Conservation (phyloP, 2,113 vertebrate species). For the Chelonoidis abingdonii region DNA sequence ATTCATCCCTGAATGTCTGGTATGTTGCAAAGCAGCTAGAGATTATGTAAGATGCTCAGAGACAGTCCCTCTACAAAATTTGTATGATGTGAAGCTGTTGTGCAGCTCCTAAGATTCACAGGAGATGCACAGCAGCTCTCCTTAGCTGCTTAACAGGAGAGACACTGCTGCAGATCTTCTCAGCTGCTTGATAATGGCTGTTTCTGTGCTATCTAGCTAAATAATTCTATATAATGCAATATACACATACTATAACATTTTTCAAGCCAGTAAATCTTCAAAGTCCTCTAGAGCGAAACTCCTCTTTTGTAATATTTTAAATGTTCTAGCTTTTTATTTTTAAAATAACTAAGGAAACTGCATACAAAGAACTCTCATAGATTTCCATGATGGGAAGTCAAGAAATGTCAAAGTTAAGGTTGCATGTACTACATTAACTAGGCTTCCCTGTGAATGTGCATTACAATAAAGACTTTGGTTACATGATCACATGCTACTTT, state of each 20-base stretch:
- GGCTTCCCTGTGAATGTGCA: not conserved
- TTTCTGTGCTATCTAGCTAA: constrained; percentile 8
- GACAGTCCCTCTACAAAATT: constrained; percentile 18
- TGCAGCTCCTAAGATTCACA: not conserved
- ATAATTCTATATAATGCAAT: not conserved
- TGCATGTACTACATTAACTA: not conserved
- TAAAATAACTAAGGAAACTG: not conserved
- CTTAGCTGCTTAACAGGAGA: not conserved
- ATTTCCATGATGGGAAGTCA: not conserved
- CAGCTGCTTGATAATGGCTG: not conserved
- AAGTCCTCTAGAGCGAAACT: not conserved
- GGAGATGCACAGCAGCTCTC: not conserved
- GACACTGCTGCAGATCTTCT: not conserved
- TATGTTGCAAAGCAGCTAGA: not conserved
- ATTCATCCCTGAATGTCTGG: not conserved
- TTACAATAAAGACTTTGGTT: not conserved
- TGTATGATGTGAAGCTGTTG: not conserved
- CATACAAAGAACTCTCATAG: not conserved
- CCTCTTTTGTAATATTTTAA: not conserved
- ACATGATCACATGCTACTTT: not conserved
- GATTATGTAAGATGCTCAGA: not conserved
- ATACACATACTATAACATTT: not conserved
- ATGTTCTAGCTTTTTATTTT: not conserved
- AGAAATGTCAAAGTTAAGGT: not conserved
- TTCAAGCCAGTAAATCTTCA: not conserved